These are phyloP conservation scores for Episyrphus balteatus DNA, from an alignment of 1,140 invertebrate genomes.

Conservation along the genomic window DNA sequence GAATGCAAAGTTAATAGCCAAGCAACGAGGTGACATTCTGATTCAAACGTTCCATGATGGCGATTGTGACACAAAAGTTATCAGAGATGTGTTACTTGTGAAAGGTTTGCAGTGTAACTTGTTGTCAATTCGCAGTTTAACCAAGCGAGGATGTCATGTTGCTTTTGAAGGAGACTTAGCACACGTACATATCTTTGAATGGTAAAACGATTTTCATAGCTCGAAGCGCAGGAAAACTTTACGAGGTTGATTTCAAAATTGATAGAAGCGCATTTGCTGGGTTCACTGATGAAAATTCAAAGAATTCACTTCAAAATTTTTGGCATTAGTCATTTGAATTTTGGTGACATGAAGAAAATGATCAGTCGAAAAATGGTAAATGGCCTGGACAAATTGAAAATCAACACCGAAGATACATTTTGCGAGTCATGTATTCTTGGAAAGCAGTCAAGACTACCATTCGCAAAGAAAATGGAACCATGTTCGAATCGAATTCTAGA, in stretches of 20 bases:
- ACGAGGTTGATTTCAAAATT: background rate
- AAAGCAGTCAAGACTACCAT: conserved; percentile 11
- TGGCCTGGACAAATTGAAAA: conserved; percentile 1
- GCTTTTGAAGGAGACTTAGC: background rate
- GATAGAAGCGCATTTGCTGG: background rate
- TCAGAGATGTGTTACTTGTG: too few relatives aligned
- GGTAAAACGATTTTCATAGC: background rate
- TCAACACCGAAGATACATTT: conserved; percentile 8
- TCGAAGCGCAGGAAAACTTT: background rate
- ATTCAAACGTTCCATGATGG: conserved; percentile 8
- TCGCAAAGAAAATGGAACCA: conserved; percentile 4
- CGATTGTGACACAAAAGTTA: conserved; percentile 3
- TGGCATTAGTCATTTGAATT: conserved; percentile 2
- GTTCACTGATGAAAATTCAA: background rate
- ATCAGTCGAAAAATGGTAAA: background rate
- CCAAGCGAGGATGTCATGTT: background rate
- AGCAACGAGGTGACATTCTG: conserved; percentile 9
- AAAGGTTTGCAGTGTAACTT: too few relatives aligned
- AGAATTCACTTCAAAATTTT: background rate
- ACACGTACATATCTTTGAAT: background rate
- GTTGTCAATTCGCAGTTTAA: too few relatives aligned
- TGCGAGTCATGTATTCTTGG: conserved; percentile 12
- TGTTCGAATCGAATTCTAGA: conserved; percentile 11
- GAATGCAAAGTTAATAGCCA: conserved; percentile 5
- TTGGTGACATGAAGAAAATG: conserved; percentile 11